A percentile compares a stretch with the other conserved stretches of the same genome.
Evolutionary conservation across 2,113 vertebrate genomes (phyloP).

Genomic region (Salminus brasiliensis): DNA sequence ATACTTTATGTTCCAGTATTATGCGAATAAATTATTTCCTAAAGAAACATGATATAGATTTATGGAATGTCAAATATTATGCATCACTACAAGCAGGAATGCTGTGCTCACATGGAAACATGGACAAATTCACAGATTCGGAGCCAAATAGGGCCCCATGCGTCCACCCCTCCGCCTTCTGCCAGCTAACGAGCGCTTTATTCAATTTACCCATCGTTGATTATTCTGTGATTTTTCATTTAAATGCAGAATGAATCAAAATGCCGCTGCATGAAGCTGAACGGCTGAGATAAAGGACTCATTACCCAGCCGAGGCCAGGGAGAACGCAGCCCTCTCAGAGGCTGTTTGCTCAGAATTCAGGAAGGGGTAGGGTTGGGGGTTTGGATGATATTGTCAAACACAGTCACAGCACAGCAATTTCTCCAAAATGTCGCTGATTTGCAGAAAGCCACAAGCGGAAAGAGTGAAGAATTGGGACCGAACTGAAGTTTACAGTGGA

Average conservation of each 20-base stretch:
- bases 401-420: neutral
- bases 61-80: no score
- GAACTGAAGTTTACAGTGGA: neutral
- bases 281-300: slow-evolving; percentile 36
- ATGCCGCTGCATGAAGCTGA: slow-evolving; percentile 19
- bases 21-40: no score
- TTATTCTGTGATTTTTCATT: slow-evolving; percentile 49
- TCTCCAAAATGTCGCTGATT: neutral
- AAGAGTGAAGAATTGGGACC: neutral
- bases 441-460: neutral
- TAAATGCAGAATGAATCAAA: slow-evolving; percentile 38
- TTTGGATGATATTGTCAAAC: slow-evolving; percentile 13
- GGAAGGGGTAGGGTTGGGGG: no score
- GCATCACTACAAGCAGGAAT: no score
- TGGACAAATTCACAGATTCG: neutral
- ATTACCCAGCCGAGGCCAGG: neutral
- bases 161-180: neutral
- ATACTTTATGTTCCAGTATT: no score
- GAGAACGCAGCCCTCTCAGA: neutral
- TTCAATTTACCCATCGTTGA: slow-evolving; percentile 41
- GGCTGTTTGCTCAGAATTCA: neutral
- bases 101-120: no score
- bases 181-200: slow-evolving; percentile 4
- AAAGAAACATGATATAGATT: no score
- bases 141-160: neutral